These are phyloP conservation scores for Dryoscopus gambensis DNA, from an alignment of 2,113 vertebrate genomes.

Conservation along the genomic window DNA sequence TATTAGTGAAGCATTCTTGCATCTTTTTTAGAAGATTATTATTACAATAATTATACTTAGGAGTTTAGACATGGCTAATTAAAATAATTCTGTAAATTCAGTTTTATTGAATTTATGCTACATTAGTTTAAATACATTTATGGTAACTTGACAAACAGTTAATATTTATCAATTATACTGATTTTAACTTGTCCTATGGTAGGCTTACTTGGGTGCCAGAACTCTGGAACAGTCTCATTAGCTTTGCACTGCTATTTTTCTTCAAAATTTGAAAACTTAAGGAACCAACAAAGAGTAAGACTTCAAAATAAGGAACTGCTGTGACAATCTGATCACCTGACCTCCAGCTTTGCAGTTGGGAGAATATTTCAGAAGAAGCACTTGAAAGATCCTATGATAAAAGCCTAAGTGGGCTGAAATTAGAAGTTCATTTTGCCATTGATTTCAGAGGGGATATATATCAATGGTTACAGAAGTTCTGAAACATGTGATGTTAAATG, in stretches of 20 bases:
- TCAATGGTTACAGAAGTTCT: neutral
- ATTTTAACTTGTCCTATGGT: neutral
- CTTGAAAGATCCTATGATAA: neutral
- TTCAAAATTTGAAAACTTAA: neutral
- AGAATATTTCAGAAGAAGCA: neutral
- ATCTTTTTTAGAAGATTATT: neutral
- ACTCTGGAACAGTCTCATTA: neutral
- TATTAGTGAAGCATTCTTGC: neutral
- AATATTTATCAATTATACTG: neutral
- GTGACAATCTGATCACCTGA: neutral
- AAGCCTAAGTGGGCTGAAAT: neutral
- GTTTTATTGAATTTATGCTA: neutral
- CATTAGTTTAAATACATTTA: neutral
- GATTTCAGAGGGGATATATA: accelerated
- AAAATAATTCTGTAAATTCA: neutral
- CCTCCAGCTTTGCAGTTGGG: neutral
- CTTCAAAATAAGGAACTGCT: neutral
- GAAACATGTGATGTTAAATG: neutral
- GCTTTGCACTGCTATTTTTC: neutral
- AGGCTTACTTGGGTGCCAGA: neutral
- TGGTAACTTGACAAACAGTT: neutral
- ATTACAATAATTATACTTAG: neutral
- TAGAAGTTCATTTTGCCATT: neutral
- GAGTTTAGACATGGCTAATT: neutral
- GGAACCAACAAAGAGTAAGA: neutral